These are phyloP conservation scores for Netelia inedita DNA, from an alignment of 2,888 invertebrate species.

Conservation along the genomic window DNA sequence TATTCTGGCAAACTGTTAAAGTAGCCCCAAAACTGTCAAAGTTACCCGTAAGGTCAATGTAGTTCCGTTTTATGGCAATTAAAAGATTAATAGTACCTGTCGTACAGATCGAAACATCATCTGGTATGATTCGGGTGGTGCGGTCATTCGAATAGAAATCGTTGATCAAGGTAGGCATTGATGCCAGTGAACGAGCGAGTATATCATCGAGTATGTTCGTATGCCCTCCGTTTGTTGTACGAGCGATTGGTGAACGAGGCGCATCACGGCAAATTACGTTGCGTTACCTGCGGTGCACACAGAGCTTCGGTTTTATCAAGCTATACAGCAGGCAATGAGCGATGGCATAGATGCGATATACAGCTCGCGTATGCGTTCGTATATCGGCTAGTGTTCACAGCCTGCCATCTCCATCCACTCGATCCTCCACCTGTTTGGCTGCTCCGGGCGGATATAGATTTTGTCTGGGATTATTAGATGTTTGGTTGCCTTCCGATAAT, in stretches of 20 bases:
- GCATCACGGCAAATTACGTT: conserved; percentile 72
- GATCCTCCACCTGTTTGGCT: conserved; percentile 18
- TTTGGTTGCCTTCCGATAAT: conserved; percentile 78
- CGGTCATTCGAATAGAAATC: conserved; percentile 34
- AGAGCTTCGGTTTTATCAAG: neutral
- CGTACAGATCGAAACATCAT: conserved; percentile 26
- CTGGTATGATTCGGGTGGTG: conserved; percentile 12
- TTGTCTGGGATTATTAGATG: conserved; percentile 78
- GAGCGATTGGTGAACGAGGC: conserved; percentile 21
- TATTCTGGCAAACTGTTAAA: too few species aligned
- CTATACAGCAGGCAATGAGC: neutral
- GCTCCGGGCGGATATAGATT: conserved; percentile 71
- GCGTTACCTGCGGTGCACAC: conserved; percentile 53
- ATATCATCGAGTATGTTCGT: conserved; percentile 30
- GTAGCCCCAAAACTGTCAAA: too few species aligned
- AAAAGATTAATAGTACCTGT: conserved; percentile 15
- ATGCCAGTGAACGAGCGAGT: conserved; percentile 12
- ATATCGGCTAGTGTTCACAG: neutral
- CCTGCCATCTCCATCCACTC: conserved; percentile 13
- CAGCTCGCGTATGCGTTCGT: neutral
- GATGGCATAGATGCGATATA: neutral
- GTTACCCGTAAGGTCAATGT: too few species aligned
- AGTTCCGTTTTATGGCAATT: too few species aligned
- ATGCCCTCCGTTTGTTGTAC: neutral
- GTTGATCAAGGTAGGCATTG: conserved; percentile 28